Conservation (phyloP, 2,888 invertebrate species). For the Ptychoptera albimana region DNA sequence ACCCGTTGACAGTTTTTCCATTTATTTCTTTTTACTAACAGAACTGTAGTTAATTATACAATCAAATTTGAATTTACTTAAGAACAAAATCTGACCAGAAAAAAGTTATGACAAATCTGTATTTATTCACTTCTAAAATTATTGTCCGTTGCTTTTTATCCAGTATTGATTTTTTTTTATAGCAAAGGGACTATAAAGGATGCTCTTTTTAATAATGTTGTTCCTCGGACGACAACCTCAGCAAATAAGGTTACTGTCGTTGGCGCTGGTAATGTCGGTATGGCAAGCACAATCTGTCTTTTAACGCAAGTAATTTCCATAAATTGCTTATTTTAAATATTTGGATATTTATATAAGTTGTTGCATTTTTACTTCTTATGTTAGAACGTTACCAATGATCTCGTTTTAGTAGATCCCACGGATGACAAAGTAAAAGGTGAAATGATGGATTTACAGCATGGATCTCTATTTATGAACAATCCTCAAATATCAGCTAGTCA, state of each 20-base stretch:
- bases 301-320: constrained; percentile 52
- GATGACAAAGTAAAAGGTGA: constrained; percentile 76
- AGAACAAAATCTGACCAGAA: too few species aligned
- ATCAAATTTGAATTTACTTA: too few species aligned
- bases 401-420: constrained; percentile 67
- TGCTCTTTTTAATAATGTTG: constrained; percentile 22
- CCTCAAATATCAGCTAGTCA: constrained; percentile 61
- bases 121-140: too few species aligned
- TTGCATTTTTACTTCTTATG: constrained; percentile 5
- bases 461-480: constrained; percentile 65
- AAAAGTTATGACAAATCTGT: too few species aligned
- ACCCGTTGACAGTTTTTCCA: too few species aligned
- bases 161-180: too few species aligned
- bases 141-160: too few species aligned
- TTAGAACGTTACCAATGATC: constrained; percentile 61
- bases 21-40: too few species aligned
- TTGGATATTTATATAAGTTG: neutral
- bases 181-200: too few species aligned
- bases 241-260: constrained; percentile 70
- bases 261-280: constrained; percentile 82
- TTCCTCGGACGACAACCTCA: constrained; percentile 33
- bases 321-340: too few species aligned
- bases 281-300: constrained; percentile 79
- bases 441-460: constrained; percentile 83
- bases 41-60: too few species aligned